phyloP scores from a whole-genome alignment of 2,797 vertebrate genomes.

The Trachurus trachurus region DNA sequence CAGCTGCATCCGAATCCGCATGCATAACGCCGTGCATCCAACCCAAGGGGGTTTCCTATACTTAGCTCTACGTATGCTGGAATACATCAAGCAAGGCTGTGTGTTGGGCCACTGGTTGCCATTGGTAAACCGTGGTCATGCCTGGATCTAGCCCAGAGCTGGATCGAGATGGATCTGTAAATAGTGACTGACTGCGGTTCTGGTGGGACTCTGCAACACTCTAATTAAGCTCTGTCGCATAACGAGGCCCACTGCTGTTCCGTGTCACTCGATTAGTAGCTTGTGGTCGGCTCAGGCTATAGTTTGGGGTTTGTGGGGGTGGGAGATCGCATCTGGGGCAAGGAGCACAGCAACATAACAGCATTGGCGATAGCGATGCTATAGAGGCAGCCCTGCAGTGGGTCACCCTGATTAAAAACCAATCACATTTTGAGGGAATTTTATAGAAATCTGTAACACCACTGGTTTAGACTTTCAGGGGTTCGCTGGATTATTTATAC shows the following conservation, averaged over 20 bases:
- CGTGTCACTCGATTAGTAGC: constrained; percentile 80
- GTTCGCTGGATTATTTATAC: constrained; percentile 57
- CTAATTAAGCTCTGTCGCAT: constrained; percentile 83
- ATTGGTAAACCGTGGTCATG: constrained; percentile 58
- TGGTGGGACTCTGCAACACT: constrained; percentile 74
- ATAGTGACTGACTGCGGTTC: constrained; percentile 81
- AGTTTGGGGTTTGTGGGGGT: constrained; percentile 84
- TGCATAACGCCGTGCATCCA: constrained; percentile 53
- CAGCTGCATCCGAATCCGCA: constrained; percentile 68
- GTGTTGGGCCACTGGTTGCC: constrained; percentile 39
- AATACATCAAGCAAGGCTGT: constrained; percentile 55
- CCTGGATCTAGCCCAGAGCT: constrained; percentile 54
- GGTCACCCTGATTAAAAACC: constrained; percentile 64
- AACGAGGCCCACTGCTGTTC: constrained; percentile 77
- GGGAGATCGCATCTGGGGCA: constrained; percentile 77
- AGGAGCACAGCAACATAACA: constrained; percentile 58
- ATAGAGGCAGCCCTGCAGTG: constrained; percentile 33
- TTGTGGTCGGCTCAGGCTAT: constrained; percentile 70
- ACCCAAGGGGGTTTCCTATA: constrained; percentile 55
- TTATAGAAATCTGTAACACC: constrained; percentile 45
- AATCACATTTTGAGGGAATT: constrained; percentile 57
- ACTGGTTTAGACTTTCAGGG: constrained; percentile 16
- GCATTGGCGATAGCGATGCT: constrained; percentile 52
- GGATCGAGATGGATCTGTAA: constrained; percentile 66
- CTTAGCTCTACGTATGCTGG: constrained; percentile 64